Evolutionary conservation across 2,113 vertebrate genomes (phyloP), one percentile per base, ranked within the genome.

Genomic region (Megaptera novaeangliae): DNA sequence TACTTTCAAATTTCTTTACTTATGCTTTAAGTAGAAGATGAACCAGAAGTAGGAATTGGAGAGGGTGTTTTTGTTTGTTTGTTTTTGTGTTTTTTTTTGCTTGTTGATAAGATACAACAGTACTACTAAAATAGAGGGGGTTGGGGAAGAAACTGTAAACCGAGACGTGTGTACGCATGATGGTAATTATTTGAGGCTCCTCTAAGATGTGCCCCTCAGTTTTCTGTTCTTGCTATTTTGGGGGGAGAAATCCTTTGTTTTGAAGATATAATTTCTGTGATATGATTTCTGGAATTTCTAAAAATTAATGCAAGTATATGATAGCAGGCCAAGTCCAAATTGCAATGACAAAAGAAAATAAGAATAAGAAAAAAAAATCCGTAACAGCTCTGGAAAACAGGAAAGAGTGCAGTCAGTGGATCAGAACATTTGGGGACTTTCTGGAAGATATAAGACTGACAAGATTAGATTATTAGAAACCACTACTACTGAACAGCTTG

Each of bases 381-480:
- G 11, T 41, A 31, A 8, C n/a, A 83, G 27, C 25, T 92, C 44
- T 72, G 31, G 20, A 91, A 91, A 75, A 78, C 36, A 83, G 39
- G 34, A 82, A 86, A 78, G 18, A 27, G 5, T 91, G 5, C 8
- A 69, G 15, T 41, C 57, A 72, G 6, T 92, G 25, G 63, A 34
- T 36, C 31, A 59, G 71, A 80, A 96, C 57, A 55, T 55, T 34
- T 61, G 44, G 31, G 7, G 18, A 15, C 31, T 72, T 95, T 80
- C 29, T 87, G 36, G 74, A 75, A 77, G 29, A 81, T 34, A 39
- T 29, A 78, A 92, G 13, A 29, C 44, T 44, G 75, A 80, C 29
- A 87, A 84, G 21, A 91, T 84, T 87, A 61, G 68, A 34, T 88
- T 69, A 61, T 78, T 90, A 64, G 86, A 93, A 97, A 21, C 34